phyloP scores from a whole-genome alignment of 1,140 invertebrate genomes.

The Glomeris maerens region DNA sequence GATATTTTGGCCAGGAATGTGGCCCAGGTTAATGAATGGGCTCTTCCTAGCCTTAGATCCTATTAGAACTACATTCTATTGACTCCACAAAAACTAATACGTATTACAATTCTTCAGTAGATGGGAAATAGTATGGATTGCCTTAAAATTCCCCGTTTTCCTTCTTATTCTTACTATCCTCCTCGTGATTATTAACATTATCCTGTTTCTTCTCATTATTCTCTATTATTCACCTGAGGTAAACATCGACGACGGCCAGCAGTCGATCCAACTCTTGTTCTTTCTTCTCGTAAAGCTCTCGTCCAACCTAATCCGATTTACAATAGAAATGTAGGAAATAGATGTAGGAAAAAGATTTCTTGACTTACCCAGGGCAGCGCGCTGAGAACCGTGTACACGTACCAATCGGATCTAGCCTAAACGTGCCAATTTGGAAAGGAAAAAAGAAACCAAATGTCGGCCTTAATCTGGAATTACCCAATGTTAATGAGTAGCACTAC shows the following conservation, averaged over 20 bases:
- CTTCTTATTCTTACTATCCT: no score
- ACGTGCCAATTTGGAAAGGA: neutral
- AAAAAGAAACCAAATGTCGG: neutral
- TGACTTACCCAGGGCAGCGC: slow-evolving; percentile 71
- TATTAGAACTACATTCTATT: no score
- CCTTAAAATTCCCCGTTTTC: no score
- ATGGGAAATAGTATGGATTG: no score
- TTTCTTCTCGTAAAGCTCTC: slow-evolving; percentile 93
- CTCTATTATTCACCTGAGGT: slow-evolving; percentile 49
- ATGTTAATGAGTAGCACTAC: slow-evolving; percentile 23
- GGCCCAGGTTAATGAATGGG: no score
- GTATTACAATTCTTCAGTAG: no score
- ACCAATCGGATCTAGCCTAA: slow-evolving; percentile 72
- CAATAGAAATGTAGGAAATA: neutral
- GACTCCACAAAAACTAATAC: no score
- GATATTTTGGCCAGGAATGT: no score
- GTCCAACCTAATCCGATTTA: slow-evolving; percentile 42
- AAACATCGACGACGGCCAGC: slow-evolving; percentile 82
- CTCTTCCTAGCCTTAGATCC: no score
- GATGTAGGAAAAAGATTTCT: neutral
- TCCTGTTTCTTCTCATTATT: no score
- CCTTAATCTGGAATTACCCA: neutral
- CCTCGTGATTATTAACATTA: no score
- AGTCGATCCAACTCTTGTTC: slow-evolving; percentile 84
- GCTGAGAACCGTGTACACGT: slow-evolving; percentile 86